A percentile compares a stretch with the other conserved stretches of the same genome.
phyloP scores from a whole-genome alignment of 2,888 invertebrate species.

The Platycnemis pennipes region DNA sequence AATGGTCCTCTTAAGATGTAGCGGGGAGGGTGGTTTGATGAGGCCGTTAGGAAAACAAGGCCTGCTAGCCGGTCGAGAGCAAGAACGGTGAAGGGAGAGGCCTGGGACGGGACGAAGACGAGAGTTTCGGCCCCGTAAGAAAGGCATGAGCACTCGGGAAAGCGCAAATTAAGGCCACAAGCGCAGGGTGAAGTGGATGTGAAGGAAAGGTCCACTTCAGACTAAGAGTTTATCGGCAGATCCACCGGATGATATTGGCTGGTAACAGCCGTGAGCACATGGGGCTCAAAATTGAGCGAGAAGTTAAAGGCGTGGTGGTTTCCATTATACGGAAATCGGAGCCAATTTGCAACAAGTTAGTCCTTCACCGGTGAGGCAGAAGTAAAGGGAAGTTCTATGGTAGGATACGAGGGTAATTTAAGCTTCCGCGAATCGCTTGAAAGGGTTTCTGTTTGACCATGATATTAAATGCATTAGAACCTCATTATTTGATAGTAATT shows the following conservation, averaged over 20 bases:
- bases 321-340: background rate
- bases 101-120: background rate
- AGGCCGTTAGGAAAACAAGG: slow-evolving; percentile 30
- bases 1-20: slow-evolving; percentile 11
- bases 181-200: background rate
- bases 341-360: slow-evolving; percentile 12
- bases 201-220: background rate
- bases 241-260: background rate
- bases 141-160: background rate
- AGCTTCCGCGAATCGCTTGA: background rate
- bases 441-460: background rate
- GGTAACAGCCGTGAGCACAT: background rate
- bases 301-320: background rate
- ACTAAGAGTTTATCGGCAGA: slow-evolving; percentile 2
- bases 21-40: background rate
- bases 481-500: no score
- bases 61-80: background rate
- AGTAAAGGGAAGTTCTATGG: background rate
- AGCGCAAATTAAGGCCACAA: background rate
- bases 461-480: background rate
- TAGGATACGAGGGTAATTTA: background rate
- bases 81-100: background rate
- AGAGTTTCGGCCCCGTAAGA: background rate
- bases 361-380: background rate
- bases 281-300: background rate